Evolutionary conservation across 2,888 invertebrate genomes (phyloP).

Genomic region (Spodoptera exigua): DNA sequence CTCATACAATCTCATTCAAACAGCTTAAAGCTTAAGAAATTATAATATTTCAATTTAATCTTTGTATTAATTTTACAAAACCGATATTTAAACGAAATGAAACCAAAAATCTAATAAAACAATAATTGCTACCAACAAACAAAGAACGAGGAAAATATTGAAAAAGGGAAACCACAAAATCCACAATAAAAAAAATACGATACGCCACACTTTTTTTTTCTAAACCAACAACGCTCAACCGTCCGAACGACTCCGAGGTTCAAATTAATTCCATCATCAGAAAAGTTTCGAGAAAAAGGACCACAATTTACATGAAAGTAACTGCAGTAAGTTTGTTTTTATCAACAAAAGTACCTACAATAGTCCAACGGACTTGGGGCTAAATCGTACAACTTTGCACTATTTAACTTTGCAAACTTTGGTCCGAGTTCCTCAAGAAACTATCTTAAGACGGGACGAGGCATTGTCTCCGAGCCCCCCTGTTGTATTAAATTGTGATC

Average conservation of each 20-base stretch:
- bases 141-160: conserved; percentile 24
- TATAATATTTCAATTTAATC: too few relatives aligned
- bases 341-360: conserved; percentile 66
- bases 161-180: conserved; percentile 24
- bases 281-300: conserved; percentile 55
- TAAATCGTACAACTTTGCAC: conserved; percentile 79
- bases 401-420: conserved; percentile 79
- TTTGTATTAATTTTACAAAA: too few relatives aligned
- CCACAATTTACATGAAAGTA: conserved; percentile 67
- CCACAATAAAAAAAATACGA: conserved; percentile 30
- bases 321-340: conserved; percentile 64
- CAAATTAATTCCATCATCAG: conserved; percentile 51
- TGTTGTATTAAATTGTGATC: conserved; percentile 64
- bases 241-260: conserved; percentile 4
- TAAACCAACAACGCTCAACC: conserved; percentile 10
- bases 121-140: conserved; percentile 17
- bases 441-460: conserved; percentile 64
- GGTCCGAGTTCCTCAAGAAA: conserved; percentile 65
- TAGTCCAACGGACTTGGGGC: conserved; percentile 73
- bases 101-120: neutral
- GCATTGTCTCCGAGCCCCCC: conserved; percentile 69
- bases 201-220: conserved; percentile 43
- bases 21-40: too few relatives aligned
- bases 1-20: too few relatives aligned
- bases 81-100: too few relatives aligned